Base-by-base conservation (phyloP, 53 echinoderm and acorn worm species). In the Henricia sp. region DNA sequence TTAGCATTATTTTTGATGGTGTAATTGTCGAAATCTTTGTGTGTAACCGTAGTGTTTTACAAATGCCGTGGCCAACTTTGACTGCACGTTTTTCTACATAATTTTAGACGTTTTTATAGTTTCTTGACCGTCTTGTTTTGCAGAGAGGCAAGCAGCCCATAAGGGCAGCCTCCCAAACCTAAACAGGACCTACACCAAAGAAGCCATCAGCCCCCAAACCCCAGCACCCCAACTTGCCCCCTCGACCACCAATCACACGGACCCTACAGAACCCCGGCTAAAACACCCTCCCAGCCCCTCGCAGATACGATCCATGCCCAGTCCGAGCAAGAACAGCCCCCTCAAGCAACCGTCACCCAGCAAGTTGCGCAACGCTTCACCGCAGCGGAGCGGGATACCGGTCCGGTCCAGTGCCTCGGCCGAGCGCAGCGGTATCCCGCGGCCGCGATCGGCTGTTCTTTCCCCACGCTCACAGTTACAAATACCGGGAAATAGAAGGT, bases 311-410 rank as follows among this genome's bases (percentile, higher is more conserved):
- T 70, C 60, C 67, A 11, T 68, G 60, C 55, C 37, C 12, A 76
- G 71, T 37, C 65, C 82, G 44, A 72, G 83, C 37, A 84, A 71
- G 30, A 71, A 82, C 10, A 85, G 92, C 27, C 65, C 82, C 28
- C 84, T 93, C 42, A 91, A 84, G 65, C 93, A 91, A 58, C 96
- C 96, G 24, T 95, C 96, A 24, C 96, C 93, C 27, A 91, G 91
- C 62, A 91, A 93, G 80, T 80, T 89, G 63, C 70, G 91, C 57
- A 84, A 77, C 36, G 89, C 93, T 13, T 91, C 96, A 36, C 96
- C 96, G 13, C 91, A 93, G 65, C 84, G 96, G 24, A 96, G 93
- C 51, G 93, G 96, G 73, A 96, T 96, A 89, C 96, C 96, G 67
- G 92, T 96, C 14, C 72, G 96, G 70, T 72, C 84, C 14, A 94